A percentile compares a stretch with the other conserved stretches of the same genome.
These are phyloP conservation scores for Phymorhynchus buccinoides DNA, from an alignment of 1,140 invertebrate genomes.

Conservation along the genomic window DNA sequence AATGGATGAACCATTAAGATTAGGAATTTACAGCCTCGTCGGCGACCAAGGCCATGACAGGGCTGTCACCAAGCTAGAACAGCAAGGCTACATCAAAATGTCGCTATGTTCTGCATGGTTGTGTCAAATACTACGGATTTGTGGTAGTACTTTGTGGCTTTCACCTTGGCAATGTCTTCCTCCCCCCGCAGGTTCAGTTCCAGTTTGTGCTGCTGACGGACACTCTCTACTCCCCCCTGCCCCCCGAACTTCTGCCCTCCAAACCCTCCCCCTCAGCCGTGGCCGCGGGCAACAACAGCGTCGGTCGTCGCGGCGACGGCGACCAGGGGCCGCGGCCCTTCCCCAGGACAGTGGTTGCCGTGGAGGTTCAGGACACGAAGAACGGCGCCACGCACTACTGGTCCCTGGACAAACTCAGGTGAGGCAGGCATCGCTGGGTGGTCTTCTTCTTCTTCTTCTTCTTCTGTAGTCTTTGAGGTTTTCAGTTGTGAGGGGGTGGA, in stretches of 20 bases:
- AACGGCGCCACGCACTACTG: constrained; percentile 99
- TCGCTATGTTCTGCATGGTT: too few species aligned
- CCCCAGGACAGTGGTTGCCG: constrained; percentile 94
- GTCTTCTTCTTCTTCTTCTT: background rate
- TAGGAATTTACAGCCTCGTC: too few species aligned
- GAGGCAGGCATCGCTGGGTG: constrained; percentile 46
- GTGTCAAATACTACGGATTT: too few species aligned
- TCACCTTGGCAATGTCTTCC: too few species aligned
- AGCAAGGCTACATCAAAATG: too few species aligned
- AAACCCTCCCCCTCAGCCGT: constrained; percentile 47
- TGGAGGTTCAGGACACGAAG: constrained; percentile 99
- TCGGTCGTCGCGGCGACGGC: too few species aligned
- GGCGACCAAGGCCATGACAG: too few species aligned
- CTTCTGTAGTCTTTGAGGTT: background rate
- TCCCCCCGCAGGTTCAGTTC: constrained; percentile 91
- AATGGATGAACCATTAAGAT: too few species aligned
- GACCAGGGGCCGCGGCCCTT: constrained; percentile 63
- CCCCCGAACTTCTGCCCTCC: constrained; percentile 82
- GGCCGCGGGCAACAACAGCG: constrained; percentile 39
- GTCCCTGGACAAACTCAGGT: constrained; percentile 98
- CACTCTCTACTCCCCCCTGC: constrained; percentile 96
- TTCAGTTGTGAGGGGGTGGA: too few species aligned
- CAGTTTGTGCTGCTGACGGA: constrained; percentile 98
- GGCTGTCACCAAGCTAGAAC: too few species aligned
- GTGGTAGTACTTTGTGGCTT: too few species aligned